Evolutionary conservation across 2,113 vertebrate species (phyloP).

Genomic region (Phrynosoma blainvillii): DNA sequence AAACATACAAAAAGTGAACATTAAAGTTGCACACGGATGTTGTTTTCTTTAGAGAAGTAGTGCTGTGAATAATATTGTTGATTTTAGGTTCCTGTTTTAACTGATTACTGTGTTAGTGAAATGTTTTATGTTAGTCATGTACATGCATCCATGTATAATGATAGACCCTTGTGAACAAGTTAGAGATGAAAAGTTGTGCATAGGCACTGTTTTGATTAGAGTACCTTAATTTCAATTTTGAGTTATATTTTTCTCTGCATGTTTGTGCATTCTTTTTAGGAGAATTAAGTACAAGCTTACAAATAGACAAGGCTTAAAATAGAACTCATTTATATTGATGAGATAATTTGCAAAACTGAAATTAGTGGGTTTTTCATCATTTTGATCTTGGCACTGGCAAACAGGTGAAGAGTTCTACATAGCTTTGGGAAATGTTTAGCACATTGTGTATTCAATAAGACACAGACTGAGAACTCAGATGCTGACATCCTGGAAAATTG

Average conservation of each 20-base stretch:
- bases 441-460: background rate
- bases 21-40: background rate
- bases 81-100: background rate
- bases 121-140: background rate
- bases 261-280: conserved; percentile 13
- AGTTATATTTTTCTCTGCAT: conserved; percentile 15
- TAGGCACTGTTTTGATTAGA: background rate
- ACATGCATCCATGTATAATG: rapidly evolving
- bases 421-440: background rate
- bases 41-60: background rate
- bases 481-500: background rate
- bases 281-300: background rate
- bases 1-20: too few species aligned
- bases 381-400: background rate
- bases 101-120: background rate
- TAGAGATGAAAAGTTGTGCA: background rate
- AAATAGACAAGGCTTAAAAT: conserved; percentile 14
- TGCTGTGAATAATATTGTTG: background rate
- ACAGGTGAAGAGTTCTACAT: background rate
- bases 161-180: background rate
- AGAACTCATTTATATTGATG: conserved; percentile 23
- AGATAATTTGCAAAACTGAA: conserved; percentile 23
- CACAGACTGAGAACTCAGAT: background rate
- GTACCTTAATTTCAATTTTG: background rate
- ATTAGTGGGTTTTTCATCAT: conserved; percentile 10